Evolutionary conservation across 2,888 invertebrate genomes (phyloP), one percentile per base, ranked within the genome.

Genomic region (Perdita meconis): DNA sequence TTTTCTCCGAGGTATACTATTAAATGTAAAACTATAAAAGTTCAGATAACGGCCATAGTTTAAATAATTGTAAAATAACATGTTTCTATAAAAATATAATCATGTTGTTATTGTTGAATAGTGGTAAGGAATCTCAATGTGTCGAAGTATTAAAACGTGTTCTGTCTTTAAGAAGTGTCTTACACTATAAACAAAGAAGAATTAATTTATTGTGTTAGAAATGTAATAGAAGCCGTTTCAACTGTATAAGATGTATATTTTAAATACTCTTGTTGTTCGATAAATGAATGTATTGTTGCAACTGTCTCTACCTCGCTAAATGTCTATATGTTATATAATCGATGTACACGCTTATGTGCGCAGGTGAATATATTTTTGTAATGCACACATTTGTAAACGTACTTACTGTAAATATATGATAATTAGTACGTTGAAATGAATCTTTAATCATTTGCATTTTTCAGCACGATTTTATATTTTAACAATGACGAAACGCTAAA

Each of bases 341-440:
- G 42, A 68, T 76, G 51, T 56, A 74, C 74, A 81, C 42, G 82
- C 77, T 82, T 84, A 65, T 12, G 61, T 79, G 70, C 53, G 79
- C 74, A 77, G 55, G 74, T 78, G 64, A 60, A 81, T 85, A 84
- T 86, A 86, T 86, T 86, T 86, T 86, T 86, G 73, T 86, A 86
- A 76, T 60, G 69, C 69, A 81, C 82, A 81, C 66, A 78, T 78
- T 59, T 80, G 68, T 78, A 59, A 26, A 50, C 34, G 44, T 73
- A 59, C 38, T 79, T 81, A 34, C 68, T 82, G 72, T 84, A 82
- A 80, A 83, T 82, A 82, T 47, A 74, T 51, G 24, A 50, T 44
- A 60, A 60, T 12, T 26, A 22, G 47, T 71, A 65, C 44, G 22
- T 70, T 64, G 6, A 6, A 4, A 2, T 56, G 19, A 56, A 68